Base-by-base conservation (phyloP, 2,113 vertebrate species). In the Sitta europaea region DNA sequence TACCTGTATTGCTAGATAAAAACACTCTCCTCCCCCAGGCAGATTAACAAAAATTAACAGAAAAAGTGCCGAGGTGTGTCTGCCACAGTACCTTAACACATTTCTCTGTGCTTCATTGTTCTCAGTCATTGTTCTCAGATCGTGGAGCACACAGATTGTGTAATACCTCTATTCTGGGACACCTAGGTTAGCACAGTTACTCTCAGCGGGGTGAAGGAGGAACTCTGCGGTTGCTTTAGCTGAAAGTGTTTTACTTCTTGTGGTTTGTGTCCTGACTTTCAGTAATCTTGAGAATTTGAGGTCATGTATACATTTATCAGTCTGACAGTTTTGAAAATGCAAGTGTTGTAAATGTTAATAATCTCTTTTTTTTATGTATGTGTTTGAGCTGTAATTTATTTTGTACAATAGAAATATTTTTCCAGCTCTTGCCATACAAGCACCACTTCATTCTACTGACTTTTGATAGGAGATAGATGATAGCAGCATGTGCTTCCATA, bases 241-340 rank as follows among this genome's bases (percentile, higher is more conserved):
- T 70, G 58, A 58, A 87, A 68, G 59, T 68, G 36, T 74, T 90
- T 96, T 84, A 61, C 58, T 94, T 94, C 66, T 87, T 43, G 66
- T 81, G 66, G 65, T 92, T 84, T 92, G 42, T 90, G 81, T 90
- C 89, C 78, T 79, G 86, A 88, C 72, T 96, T 92, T 71, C 63
- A 87, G 91, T 94, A 96, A 82, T 95, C 72, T 73, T 74, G 83
- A 82, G 91, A 91, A 75, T 86, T 91, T 66, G 90, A 95, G 86
- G 90, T 71, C 53, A 47, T 55, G 24, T 7, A 50, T 90, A 84
- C 65, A 61, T 94, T 93, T 80, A 79, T 93, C 75, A 71, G 53
- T 79, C 31, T 96, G 86, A 84, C 65, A 76, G 78, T 85, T 96
- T 88, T 87, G 84, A 96, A 96, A 97, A 95, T 72, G 86, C 67